Conservation (phyloP, 2,888 invertebrate species). For the Cryptus viduatorius region DNA sequence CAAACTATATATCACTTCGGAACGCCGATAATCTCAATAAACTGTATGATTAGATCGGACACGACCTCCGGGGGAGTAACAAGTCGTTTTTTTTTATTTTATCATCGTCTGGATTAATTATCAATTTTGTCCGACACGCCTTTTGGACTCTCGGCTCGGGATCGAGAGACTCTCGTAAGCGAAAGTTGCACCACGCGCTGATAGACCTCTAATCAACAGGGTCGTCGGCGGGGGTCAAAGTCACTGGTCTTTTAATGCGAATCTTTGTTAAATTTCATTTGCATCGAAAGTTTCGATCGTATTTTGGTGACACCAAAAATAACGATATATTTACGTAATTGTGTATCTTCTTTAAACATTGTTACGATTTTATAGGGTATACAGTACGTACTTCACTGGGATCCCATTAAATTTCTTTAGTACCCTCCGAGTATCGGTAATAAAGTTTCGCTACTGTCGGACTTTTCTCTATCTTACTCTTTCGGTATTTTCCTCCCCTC, state of each 20-base stretch:
- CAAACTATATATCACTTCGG: not conserved
- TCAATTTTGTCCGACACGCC: constrained; percentile 71
- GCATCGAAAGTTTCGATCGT: not conserved
- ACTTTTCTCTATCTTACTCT: constrained; percentile 17
- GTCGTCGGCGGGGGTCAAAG: constrained; percentile 41
- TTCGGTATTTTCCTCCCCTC: constrained; percentile 7
- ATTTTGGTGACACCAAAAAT: not conserved
- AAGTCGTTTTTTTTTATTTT: constrained; percentile 43
- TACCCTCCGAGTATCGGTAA: constrained; percentile 40
- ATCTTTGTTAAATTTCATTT: not conserved
- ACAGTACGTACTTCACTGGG: constrained; percentile 1
- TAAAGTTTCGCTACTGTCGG: constrained; percentile 41
- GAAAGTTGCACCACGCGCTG: constrained; percentile 71
- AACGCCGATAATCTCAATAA: constrained; percentile 5
- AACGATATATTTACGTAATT: not conserved
- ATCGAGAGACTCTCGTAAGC: not conserved
- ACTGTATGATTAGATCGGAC: constrained; percentile 9
- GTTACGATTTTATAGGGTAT: not conserved
- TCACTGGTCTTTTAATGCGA: not conserved
- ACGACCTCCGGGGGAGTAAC: constrained; percentile 10
- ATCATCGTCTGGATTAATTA: constrained; percentile 73
- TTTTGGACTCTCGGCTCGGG: constrained; percentile 74
- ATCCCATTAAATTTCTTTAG: constrained; percentile 47
- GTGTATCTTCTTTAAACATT: not conserved
- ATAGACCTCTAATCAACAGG: constrained; percentile 73